phyloP scores from a whole-genome alignment of 2,888 invertebrate species.

The Synergus gifuensis region DNA sequence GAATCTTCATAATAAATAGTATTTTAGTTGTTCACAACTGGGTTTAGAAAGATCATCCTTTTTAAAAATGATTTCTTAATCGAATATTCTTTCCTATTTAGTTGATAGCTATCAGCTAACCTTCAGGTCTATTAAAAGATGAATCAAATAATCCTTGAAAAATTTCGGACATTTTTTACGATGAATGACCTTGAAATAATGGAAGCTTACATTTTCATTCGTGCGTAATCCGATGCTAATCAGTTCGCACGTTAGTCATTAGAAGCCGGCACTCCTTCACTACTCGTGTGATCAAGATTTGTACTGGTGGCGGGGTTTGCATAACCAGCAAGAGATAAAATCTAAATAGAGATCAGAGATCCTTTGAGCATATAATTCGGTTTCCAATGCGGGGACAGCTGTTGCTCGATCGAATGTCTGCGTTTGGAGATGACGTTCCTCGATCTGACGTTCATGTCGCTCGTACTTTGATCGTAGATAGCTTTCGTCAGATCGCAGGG shows the following conservation, averaged over 20 bases:
- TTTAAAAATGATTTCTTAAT: too few relatives aligned
- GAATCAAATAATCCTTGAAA: neutral
- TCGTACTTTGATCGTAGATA: slow-evolving; percentile 73
- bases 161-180: neutral
- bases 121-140: neutral
- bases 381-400: slow-evolving; percentile 76
- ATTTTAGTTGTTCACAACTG: too few relatives aligned
- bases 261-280: slow-evolving; percentile 45
- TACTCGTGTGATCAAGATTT: slow-evolving; percentile 47
- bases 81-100: too few relatives aligned
- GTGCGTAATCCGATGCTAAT: slow-evolving; percentile 63
- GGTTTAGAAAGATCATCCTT: too few relatives aligned
- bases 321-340: slow-evolving; percentile 66
- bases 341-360: slow-evolving; percentile 77
- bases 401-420: slow-evolving; percentile 67
- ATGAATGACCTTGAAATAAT: neutral
- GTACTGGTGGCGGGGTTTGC: slow-evolving; percentile 46
- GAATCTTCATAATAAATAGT: neutral
- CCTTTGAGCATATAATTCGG: slow-evolving; percentile 76
- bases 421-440: slow-evolving; percentile 58
- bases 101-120: too few relatives aligned
- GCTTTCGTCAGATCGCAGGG: slow-evolving; percentile 63
- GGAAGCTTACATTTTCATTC: slow-evolving; percentile 22
- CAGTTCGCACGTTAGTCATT: slow-evolving; percentile 64
- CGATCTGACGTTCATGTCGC: slow-evolving; percentile 58